Percentiles rank a stretch among this genome's conserved stretches.
Conservation (phyloP, 2,797 vertebrate species). For the Clarias laeviceps region DNA sequence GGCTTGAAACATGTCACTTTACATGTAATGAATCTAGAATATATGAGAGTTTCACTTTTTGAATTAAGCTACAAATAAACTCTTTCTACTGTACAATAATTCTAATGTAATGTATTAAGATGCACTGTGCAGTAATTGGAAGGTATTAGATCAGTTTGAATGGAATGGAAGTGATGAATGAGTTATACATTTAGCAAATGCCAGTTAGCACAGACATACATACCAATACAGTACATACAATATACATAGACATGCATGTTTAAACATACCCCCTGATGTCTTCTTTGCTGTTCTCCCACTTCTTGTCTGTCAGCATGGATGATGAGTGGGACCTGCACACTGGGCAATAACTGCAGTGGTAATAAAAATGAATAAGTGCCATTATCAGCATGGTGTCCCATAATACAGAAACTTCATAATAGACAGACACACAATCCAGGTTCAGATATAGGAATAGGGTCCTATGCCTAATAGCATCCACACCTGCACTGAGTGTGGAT, state of each 20-base stretch:
- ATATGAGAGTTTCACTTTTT: no score
- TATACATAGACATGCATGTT: background rate
- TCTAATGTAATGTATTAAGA: no score
- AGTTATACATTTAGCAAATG: constrained; percentile 2
- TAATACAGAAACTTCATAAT: constrained; percentile 62
- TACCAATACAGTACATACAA: no score
- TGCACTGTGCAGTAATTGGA: background rate
- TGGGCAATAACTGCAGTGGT: constrained; percentile 57
- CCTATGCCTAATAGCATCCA: background rate
- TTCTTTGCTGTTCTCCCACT: constrained; percentile 46
- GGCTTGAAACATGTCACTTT: no score
- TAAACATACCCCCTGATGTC: constrained; percentile 49
- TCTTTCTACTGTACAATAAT: no score
- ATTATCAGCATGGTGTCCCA: constrained; percentile 65
- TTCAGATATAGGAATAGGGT: constrained; percentile 10
- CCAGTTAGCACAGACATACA: background rate
- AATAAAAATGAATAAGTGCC: constrained; percentile 74
- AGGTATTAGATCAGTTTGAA: background rate
- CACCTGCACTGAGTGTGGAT: background rate
- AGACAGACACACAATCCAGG: constrained; percentile 11
- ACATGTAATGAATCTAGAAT: no score
- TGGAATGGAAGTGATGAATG: background rate
- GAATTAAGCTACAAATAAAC: no score
- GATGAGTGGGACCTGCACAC: constrained; percentile 57
- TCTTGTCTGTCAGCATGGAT: constrained; percentile 37